Evolutionary conservation across 1,140 invertebrate genomes (phyloP).

Genomic region (Ridgeia piscesae): DNA sequence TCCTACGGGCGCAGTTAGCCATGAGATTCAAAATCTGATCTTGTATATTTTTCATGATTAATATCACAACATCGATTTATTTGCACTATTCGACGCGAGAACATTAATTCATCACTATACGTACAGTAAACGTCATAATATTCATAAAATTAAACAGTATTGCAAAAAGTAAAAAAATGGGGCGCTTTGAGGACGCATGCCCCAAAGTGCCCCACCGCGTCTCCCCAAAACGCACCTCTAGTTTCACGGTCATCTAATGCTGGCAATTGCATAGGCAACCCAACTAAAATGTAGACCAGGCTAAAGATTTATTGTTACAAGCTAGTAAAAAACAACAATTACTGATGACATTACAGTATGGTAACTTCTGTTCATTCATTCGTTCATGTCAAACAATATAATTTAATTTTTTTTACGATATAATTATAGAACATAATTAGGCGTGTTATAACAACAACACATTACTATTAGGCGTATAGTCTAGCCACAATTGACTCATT

Average conservation of each 20-base stretch:
- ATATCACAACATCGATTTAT: conserved; percentile 10
- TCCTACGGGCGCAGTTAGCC: too few species aligned
- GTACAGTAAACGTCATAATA: conserved; percentile 1
- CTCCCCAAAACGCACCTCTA: background rate
- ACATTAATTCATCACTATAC: conserved; percentile 10
- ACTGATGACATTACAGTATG: background rate
- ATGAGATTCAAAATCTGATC: too few species aligned
- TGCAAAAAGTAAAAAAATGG: too few species aligned
- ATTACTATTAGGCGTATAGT: conserved; percentile 5
- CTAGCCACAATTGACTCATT: conserved; percentile 13
- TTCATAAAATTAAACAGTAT: background rate
- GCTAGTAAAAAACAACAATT: conserved; percentile 7
- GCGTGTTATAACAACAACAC: too few species aligned
- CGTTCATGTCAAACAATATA: too few species aligned
- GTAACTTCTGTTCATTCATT: too few species aligned
- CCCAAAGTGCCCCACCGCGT: background rate
- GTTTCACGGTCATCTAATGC: conserved; percentile 3
- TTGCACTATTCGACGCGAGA: conserved; percentile 4
- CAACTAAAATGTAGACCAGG: conserved; percentile 9
- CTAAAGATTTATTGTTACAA: background rate
- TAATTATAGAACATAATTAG: too few species aligned
- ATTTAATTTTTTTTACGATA: conserved; percentile 5
- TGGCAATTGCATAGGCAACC: conserved; percentile 6
- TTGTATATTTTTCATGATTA: too few species aligned
- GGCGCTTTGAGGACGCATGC: background rate